Conservation (phyloP, 2,888 invertebrate genomes). For the Xiphydria camelus region DNA sequence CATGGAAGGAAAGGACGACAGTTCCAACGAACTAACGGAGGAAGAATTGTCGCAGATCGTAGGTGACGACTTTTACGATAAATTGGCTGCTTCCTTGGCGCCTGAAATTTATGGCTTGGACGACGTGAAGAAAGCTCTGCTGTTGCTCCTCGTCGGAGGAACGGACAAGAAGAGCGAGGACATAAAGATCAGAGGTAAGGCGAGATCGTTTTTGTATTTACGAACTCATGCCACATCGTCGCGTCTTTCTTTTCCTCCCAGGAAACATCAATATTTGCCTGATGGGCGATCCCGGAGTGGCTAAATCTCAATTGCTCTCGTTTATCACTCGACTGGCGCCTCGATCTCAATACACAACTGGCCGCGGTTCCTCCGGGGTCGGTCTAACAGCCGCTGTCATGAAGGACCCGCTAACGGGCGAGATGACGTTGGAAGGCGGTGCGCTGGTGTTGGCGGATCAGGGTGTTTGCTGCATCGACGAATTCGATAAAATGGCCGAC, state of each 20-base stretch:
- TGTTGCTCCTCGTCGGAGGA: constrained; percentile 89
- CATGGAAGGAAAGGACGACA: constrained; percentile 77
- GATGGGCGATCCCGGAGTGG: constrained; percentile 99
- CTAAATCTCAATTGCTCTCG: constrained; percentile 94
- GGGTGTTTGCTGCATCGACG: constrained; percentile 98
- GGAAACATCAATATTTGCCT: constrained; percentile 96
- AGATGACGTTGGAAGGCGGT: constrained; percentile 97
- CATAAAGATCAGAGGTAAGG: constrained; percentile 87
- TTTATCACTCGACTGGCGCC: constrained; percentile 94
- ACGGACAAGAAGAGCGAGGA: constrained; percentile 88
- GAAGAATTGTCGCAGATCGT: constrained; percentile 81
- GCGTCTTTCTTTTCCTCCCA: constrained; percentile 21
- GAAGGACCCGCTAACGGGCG: constrained; percentile 96
- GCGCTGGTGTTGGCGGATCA: constrained; percentile 95
- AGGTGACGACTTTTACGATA: constrained; percentile 89
- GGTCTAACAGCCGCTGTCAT: constrained; percentile 98
- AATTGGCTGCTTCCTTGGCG: constrained; percentile 89
- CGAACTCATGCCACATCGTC: not conserved
- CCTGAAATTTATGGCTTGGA: constrained; percentile 99
- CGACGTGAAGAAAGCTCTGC: constrained; percentile 95
- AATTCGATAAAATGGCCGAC: constrained; percentile 99
- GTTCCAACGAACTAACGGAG: constrained; percentile 73
- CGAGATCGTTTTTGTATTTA: not conserved
- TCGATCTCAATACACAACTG: constrained; percentile 94
- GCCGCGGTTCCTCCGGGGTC: constrained; percentile 96